Evolutionary conservation across 2,888 invertebrate species (phyloP), one percentile per base, ranked within the genome.

Genomic region (Nomada goodeniana): DNA sequence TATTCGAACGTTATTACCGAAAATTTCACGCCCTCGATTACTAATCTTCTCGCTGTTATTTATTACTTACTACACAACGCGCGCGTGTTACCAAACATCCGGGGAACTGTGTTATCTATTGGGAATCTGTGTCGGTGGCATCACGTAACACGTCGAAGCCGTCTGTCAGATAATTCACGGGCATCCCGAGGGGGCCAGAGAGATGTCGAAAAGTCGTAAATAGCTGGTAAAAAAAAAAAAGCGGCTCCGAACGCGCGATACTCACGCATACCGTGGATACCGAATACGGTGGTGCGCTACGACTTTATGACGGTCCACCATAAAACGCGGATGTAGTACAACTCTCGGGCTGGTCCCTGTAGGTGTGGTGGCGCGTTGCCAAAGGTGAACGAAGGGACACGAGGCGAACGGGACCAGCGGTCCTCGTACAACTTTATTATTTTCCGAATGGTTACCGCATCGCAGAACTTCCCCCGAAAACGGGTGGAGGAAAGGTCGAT

Each of bases 241-340:
- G 64, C 26, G 26, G 59, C 71, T 68, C 65, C 7, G 77, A 86
- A 86, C 90, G 91, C 86, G 86, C 82, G 89, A 91, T 90, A 89
- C 88, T 90, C 90, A 89, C 89, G 90, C 87, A 89, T 91, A 87
- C 88, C 89, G 83, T 71, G 86, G 90, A 90, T 89, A 83, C 89
- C 89, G 88, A 90, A 90, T 90, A 90, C 88, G 88, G 84, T 64
- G 83, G 82, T 85, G 78, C 82, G 81, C 78, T 87, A 89, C 89
- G 87, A 85, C 77, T 91, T 91, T 91, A 91, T 89, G 90, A 89
- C 90, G 89, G 87, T 85, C 82, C 86, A 88, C 84, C 85, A 88
- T 88, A 88, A 88, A 88, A 88, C 75, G 79, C 81, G 78, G 78
- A 88, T 84, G 87, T 87, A 83, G 76, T 87, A 88, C 87, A 87